Evolutionary conservation across 2,888 invertebrate species (phyloP).

Genomic region (Tipula unca): DNA sequence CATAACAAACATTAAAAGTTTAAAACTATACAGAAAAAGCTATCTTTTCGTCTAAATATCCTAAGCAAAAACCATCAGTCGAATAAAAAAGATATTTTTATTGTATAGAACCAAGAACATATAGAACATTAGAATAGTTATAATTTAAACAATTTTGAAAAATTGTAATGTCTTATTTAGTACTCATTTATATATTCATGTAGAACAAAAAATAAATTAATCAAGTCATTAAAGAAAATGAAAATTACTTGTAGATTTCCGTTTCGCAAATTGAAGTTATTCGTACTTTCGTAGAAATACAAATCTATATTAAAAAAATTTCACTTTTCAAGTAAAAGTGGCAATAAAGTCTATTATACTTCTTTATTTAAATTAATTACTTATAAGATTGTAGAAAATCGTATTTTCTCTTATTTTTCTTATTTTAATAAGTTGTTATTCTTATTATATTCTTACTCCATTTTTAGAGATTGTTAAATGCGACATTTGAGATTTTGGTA

Average conservation of each 20-base stretch:
- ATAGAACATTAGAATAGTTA: no score
- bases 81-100: no score
- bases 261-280: background rate
- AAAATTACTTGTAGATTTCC: background rate
- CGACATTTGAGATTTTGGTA: background rate
- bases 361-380: background rate
- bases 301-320: background rate
- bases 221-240: background rate
- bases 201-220: background rate
- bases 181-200: no score
- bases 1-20: no score
- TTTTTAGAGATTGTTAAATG: background rate
- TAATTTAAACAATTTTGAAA: no score
- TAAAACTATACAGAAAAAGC: no score
- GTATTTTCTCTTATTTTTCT: background rate
- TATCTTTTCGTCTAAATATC: no score
- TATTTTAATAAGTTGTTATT: background rate
- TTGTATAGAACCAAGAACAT: no score
- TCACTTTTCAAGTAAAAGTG: slow-evolving; percentile 1
- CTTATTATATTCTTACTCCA: background rate
- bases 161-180: no score
- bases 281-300: background rate
- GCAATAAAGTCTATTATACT: background rate
- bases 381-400: background rate
- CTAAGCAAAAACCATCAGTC: no score